These are phyloP conservation scores for Eudasyphora cyanicolor DNA, from an alignment of 2,888 invertebrate species.

Conservation along the genomic window DNA sequence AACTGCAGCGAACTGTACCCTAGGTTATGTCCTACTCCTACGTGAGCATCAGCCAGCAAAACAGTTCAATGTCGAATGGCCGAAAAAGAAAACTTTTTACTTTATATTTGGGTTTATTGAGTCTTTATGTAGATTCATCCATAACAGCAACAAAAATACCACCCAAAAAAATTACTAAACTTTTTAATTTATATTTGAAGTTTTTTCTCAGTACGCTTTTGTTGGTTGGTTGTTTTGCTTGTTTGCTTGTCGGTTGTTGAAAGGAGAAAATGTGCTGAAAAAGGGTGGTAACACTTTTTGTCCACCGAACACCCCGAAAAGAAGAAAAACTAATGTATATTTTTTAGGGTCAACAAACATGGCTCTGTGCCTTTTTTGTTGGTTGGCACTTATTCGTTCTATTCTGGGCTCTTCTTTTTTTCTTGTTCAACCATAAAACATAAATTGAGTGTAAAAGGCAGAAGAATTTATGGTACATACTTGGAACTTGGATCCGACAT, in stretches of 20 bases:
- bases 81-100: constrained; percentile 72
- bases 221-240: not conserved
- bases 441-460: constrained; percentile 66
- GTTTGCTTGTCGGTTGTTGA: constrained; percentile 17
- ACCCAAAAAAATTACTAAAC: constrained; percentile 75
- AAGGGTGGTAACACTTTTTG: constrained; percentile 66
- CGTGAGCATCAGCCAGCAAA: constrained; percentile 4
- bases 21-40: not conserved
- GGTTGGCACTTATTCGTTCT: not conserved
- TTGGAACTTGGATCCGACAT: constrained; percentile 40
- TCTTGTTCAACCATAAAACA: constrained; percentile 50
- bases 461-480: constrained; percentile 61
- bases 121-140: constrained; percentile 64
- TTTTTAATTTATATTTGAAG: constrained; percentile 80
- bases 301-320: constrained; percentile 49
- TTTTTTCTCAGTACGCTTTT: constrained; percentile 66
- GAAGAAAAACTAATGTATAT: constrained; percentile 52
- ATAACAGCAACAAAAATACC: constrained; percentile 64
- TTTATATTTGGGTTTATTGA: constrained; percentile 70
- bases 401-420: constrained; percentile 37
- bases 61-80: constrained; percentile 40
- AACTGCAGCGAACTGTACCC: constrained; percentile 9
- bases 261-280: constrained; percentile 73
- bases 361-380: constrained; percentile 50
- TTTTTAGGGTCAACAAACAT: constrained; percentile 63